A percentile compares a stretch with the other conserved stretches of the same genome.
Evolutionary conservation across 1,140 invertebrate genomes (phyloP).

Genomic region (Drosophila athabasca): DNA sequence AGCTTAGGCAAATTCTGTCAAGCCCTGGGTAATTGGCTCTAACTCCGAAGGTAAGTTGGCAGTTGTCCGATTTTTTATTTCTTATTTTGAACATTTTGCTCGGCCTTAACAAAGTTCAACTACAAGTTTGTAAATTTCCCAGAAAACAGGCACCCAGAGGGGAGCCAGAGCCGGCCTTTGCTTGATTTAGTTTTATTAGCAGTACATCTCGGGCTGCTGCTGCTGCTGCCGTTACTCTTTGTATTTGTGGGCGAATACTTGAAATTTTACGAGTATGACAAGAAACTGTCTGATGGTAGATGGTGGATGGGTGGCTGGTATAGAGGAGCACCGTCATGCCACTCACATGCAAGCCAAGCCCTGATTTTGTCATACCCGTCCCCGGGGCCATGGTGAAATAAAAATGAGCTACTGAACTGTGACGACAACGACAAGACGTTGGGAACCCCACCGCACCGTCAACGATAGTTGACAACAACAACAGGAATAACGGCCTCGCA

Average conservation of each 20-base stretch:
- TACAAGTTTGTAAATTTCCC: conserved; percentile 41
- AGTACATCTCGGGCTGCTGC: conserved; percentile 26
- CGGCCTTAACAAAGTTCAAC: conserved; percentile 25
- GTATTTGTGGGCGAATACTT: conserved; percentile 50
- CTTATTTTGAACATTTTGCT: background rate
- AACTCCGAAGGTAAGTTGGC: conserved; percentile 5
- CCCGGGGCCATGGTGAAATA: conserved; percentile 62
- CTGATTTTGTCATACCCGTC: conserved; percentile 67
- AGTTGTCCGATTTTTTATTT: conserved; percentile 1
- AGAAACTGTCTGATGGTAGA: conserved; percentile 7
- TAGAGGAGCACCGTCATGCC: conserved; percentile 20
- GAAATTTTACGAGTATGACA: conserved; percentile 68
- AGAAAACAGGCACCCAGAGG: conserved; percentile 36
- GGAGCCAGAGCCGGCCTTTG: conserved; percentile 10
- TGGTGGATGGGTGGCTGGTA: background rate
- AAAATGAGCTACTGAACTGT: conserved; percentile 73
- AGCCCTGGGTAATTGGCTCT: conserved; percentile 55
- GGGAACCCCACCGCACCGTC: conserved; percentile 34
- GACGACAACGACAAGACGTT: conserved; percentile 23
- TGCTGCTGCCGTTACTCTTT: conserved; percentile 8
- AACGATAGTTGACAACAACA: conserved; percentile 33
- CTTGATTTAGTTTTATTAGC: conserved; percentile 67
- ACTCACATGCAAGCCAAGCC: conserved; percentile 44
- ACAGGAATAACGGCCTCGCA: background rate
- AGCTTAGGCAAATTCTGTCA: conserved; percentile 38